Conservation (phyloP, 2,113 vertebrate species). For the Phycodurus eques region DNA sequence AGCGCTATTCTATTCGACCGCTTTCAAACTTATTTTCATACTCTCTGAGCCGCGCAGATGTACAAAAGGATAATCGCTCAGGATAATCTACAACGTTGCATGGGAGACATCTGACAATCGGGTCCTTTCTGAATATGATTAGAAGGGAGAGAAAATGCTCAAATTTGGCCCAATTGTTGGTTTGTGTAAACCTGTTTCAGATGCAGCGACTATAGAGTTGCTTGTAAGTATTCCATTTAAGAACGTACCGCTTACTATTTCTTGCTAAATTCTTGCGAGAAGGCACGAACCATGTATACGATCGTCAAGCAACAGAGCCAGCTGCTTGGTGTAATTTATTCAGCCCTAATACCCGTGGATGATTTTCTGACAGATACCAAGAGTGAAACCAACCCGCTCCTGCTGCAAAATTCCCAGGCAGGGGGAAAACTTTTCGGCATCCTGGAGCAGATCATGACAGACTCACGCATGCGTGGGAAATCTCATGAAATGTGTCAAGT, state of each 20-base stretch:
- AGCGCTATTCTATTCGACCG: no score
- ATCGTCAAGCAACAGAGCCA: slow-evolving; percentile 1
- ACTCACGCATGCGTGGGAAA: slow-evolving; percentile 19
- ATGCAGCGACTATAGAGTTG: no score
- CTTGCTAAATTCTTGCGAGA: neutral
- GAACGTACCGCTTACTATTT: neutral
- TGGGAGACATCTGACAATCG: no score
- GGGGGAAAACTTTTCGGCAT: slow-evolving; percentile 31
- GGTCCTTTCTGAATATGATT: no score
- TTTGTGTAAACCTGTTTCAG: no score
- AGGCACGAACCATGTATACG: neutral
- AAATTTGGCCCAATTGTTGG: no score
- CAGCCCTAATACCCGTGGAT: slow-evolving; percentile 44
- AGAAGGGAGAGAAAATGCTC: no score
- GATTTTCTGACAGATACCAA: slow-evolving; percentile 66
- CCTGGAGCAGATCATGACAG: slow-evolving; percentile 22
- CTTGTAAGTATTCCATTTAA: no score
- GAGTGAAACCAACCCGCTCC: slow-evolving; percentile 65
- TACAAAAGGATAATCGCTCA: no score
- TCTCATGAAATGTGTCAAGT: neutral
- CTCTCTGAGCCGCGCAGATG: no score
- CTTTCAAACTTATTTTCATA: no score
- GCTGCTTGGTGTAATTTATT: slow-evolving; percentile 66
- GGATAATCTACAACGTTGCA: no score
- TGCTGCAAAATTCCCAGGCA: slow-evolving; percentile 43